A percentile compares a stretch with the other conserved stretches of the same genome.
phyloP scores from a whole-genome alignment of 2,113 vertebrate genomes.

The Sapajus apella region DNA sequence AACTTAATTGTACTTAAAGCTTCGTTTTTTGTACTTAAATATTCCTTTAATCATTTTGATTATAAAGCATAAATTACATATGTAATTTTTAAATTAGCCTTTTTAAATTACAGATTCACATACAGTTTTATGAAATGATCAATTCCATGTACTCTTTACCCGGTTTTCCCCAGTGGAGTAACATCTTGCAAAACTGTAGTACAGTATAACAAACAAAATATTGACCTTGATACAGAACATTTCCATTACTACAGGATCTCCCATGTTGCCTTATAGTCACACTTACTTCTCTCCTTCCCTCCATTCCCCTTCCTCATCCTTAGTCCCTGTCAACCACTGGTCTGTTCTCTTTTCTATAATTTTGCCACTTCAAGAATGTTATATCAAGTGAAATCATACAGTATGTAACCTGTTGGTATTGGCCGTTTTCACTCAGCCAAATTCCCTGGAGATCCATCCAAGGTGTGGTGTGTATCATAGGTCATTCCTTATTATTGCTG shows the following conservation, averaged over 20 bases:
- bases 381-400: not conserved
- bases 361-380: not conserved
- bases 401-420: not conserved
- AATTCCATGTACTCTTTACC: not conserved
- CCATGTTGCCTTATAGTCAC: not conserved
- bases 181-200: not conserved
- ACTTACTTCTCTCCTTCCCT: not conserved
- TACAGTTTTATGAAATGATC: not conserved
- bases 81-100: not conserved
- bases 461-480: not conserved
- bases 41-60: not conserved
- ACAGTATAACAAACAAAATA: not conserved
- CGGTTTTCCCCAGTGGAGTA: not conserved
- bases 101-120: not conserved
- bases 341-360: not conserved
- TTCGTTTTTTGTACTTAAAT: not conserved
- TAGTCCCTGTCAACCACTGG: not conserved
- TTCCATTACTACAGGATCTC: not conserved
- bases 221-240: not conserved
- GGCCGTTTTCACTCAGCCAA: not conserved
- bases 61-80: not conserved
- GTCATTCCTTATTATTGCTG: not conserved
- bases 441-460: not conserved
- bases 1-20: not conserved
- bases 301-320: not conserved